Evolutionary conservation across 2,888 invertebrate genomes (phyloP), one percentile per base, ranked within the genome.

Genomic region (Vanessa cardui): DNA sequence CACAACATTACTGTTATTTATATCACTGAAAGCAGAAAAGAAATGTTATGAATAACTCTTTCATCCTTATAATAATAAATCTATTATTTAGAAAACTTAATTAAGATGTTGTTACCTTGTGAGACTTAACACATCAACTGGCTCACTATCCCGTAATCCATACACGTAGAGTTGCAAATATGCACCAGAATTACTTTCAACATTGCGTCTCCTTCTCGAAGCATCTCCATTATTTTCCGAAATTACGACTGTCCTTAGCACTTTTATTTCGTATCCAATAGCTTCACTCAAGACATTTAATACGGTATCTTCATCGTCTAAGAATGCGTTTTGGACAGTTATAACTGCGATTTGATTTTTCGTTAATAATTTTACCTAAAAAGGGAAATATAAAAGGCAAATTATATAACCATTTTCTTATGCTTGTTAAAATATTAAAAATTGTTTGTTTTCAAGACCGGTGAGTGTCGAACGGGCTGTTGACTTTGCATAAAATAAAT

Each of bases 331-430:
- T 76, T 78, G 78, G 26, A 93, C 73, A 20, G 87, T 89, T 18
- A 94, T 71, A 7, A 93, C 87, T 2, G 85, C 87, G 69, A 94
- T 89, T 71, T 93, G 84, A 66, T 82, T 80, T 49, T 80, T 74
- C 59, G 88, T 80, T 71, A 94, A 77, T 45, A 92, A 76, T 79
- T 87, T 90, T 39, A 94, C 89, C 94, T 94, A 79, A 66, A 88
- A 89, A 76, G n/a, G 20, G 0, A 59, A 44, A 1, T 31, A 16
- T 12, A 21, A 46, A 3, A 16, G 8, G 26, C 7, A 31, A 54
- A 26, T 39, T 4, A 9, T 26, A 15, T 6, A 39, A 39, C 39
- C 39, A 21, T 45, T 16, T 58, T 58, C 39, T 39, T 58, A 15
- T 20, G 18, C n/a, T 20, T 39, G 12, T 16, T 26, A n/a, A 12